A percentile compares a stretch with the other conserved stretches of the same genome.
phyloP scores from a whole-genome alignment of 2,113 vertebrate species.

The Pelusios castaneus region DNA sequence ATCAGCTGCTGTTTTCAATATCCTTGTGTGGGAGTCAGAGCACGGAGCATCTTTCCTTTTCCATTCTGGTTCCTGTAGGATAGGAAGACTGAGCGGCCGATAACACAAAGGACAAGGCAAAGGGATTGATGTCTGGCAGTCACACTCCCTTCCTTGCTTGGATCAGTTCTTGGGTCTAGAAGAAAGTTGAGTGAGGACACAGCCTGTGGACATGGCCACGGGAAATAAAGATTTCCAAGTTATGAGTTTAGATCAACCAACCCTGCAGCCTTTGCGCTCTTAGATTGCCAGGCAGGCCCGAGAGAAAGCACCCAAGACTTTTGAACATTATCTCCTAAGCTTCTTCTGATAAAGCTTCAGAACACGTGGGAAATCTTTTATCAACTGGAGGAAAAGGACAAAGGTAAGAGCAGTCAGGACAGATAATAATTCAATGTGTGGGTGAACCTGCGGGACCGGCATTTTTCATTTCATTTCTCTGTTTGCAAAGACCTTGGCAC shows the following conservation, averaged over 20 bases:
- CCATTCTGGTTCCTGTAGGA: background rate
- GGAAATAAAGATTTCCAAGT: constrained; percentile 12
- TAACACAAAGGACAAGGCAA: background rate
- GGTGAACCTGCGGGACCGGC: constrained; percentile 49
- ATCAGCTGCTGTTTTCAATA: no score
- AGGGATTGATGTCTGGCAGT: background rate
- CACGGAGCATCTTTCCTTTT: background rate
- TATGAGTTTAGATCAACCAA: background rate
- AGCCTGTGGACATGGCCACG: background rate
- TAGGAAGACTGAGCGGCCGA: background rate
- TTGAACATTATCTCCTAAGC: constrained; percentile 46
- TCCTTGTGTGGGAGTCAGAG: background rate
- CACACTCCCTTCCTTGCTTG: background rate
- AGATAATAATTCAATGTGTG: constrained; percentile 66
- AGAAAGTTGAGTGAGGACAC: background rate
- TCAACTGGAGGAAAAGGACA: constrained; percentile 64
- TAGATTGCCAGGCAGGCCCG: constrained; percentile 54
- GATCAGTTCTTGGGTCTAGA: background rate
- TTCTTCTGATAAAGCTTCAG: constrained; percentile 53
- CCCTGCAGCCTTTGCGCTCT: constrained; percentile 43
- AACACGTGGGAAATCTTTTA: constrained; percentile 66
- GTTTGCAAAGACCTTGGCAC: constrained; percentile 70
- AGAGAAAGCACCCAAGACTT: constrained; percentile 56
- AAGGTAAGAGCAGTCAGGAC: constrained; percentile 58
- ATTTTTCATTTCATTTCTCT: constrained; percentile 69